Percentiles rank a stretch among this genome's conserved stretches.
phyloP scores from a whole-genome alignment of 2,797 vertebrate genomes.

The Myotis myotis region DNA sequence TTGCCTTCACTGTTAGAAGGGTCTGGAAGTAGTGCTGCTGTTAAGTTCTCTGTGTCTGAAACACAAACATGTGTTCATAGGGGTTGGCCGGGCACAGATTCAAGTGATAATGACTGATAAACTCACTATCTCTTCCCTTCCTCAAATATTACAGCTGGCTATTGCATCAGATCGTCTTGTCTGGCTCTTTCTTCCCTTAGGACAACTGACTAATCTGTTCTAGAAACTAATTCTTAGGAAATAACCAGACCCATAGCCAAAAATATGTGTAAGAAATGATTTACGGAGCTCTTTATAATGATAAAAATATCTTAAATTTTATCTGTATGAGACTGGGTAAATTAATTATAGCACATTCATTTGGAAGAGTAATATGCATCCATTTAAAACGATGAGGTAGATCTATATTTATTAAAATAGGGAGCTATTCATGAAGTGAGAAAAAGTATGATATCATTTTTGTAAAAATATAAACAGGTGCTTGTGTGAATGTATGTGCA shows the following conservation, averaged over 20 bases:
- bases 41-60: background rate
- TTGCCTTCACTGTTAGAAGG: background rate
- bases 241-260: slow-evolving; percentile 39
- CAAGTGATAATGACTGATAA: background rate
- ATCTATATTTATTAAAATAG: background rate
- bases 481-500: background rate
- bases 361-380: slow-evolving; percentile 47
- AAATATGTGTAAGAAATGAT: slow-evolving; percentile 40
- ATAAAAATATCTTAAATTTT: background rate
- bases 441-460: slow-evolving; percentile 48
- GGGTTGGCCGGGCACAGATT: background rate
- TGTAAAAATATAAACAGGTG: slow-evolving; percentile 4
- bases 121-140: background rate
- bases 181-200: slow-evolving; percentile 61
- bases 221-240: slow-evolving; percentile 61
- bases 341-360: slow-evolving; percentile 27
- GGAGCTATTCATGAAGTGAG: background rate
- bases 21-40: background rate
- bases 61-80: background rate
- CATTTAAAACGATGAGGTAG: slow-evolving; percentile 47
- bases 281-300: slow-evolving; percentile 49
- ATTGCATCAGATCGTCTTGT: slow-evolving; percentile 29
- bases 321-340: slow-evolving; percentile 44
- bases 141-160: background rate
- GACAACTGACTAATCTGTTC: slow-evolving; percentile 57